Percentiles rank a stretch among this genome's conserved stretches.
These are phyloP conservation scores for Bombus difficillimus DNA, from an alignment of 1,140 invertebrate genomes.

Conservation along the genomic window DNA sequence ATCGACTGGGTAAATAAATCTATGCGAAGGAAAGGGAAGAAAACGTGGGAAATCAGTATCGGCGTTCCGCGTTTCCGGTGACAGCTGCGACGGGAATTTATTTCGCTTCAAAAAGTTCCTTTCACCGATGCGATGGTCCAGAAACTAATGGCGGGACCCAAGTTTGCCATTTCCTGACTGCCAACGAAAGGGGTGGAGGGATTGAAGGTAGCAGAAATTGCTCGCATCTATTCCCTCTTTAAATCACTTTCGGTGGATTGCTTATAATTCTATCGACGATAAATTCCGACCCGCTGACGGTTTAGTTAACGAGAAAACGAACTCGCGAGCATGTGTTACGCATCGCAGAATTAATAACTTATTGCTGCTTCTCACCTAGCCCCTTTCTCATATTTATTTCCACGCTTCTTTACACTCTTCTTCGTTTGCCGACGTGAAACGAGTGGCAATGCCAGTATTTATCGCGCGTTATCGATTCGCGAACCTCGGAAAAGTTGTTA, in stretches of 20 bases:
- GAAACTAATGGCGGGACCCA: conserved; percentile 24
- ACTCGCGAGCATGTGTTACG: background rate
- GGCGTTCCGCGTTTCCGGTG: background rate
- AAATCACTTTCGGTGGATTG: conserved; percentile 52
- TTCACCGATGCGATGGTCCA: conserved; percentile 30
- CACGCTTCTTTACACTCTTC: background rate
- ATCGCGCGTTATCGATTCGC: conserved; percentile 7
- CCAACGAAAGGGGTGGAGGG: background rate
- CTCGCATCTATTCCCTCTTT: conserved; percentile 43
- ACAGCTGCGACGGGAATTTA: conserved; percentile 35
- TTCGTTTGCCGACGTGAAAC: background rate
- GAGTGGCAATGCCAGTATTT: background rate
- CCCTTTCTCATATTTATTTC: background rate
- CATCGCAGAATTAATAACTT: conserved; percentile 38
- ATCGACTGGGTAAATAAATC: background rate
- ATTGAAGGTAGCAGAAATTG: conserved; percentile 14
- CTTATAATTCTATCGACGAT: conserved; percentile 46
- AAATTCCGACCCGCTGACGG: conserved; percentile 36
- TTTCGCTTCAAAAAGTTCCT: conserved; percentile 37
- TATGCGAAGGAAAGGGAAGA: background rate
- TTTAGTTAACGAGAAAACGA: conserved; percentile 52
- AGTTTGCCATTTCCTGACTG: conserved; percentile 13
- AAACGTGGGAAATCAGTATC: background rate
- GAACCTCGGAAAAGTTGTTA: background rate
- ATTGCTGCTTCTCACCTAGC: conserved; percentile 9